phyloP scores from a whole-genome alignment of 2,888 invertebrate species.

The Yponomeuta malinellus region DNA sequence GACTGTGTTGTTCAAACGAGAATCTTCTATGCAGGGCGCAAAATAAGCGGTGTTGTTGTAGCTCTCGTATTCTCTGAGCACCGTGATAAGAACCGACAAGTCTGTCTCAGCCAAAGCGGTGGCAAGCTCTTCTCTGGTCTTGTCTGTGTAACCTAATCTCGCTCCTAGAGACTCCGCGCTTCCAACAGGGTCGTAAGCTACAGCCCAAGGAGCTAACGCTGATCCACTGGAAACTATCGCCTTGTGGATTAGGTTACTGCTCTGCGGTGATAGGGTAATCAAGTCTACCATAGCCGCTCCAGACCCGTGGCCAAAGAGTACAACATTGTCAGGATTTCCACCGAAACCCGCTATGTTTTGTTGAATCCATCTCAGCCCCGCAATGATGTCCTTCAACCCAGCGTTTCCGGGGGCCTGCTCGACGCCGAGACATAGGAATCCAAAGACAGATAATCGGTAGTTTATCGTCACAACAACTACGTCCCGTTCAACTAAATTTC shows the following conservation, averaged over 20 bases:
- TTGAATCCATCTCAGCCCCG: constrained; percentile 85
- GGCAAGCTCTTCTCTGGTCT: constrained; percentile 39
- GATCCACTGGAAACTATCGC: constrained; percentile 60
- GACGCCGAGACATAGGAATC: constrained; percentile 78
- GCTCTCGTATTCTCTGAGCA: constrained; percentile 40
- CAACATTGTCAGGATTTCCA: constrained; percentile 84
- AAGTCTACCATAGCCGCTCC: constrained; percentile 78
- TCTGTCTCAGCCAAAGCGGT: constrained; percentile 36
- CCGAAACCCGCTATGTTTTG: constrained; percentile 84
- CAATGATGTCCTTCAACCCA: constrained; percentile 88
- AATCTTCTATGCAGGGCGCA: constrained; percentile 59
- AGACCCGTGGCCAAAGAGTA: constrained; percentile 87
- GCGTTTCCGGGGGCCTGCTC: constrained; percentile 85
- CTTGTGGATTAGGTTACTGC: constrained; percentile 48
- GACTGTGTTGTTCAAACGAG: constrained; percentile 37
- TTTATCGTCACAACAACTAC: constrained; percentile 79
- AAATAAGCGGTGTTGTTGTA: constrained; percentile 54
- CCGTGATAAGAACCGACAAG: constrained; percentile 32
- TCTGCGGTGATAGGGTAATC: constrained; percentile 46
- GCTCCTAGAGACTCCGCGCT: constrained; percentile 43
- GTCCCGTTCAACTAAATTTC: constrained; percentile 79
- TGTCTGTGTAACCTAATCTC: constrained; percentile 42
- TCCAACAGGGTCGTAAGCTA: constrained; percentile 54
- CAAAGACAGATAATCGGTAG: constrained; percentile 84
- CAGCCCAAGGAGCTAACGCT: constrained; percentile 58